Evolutionary conservation across 2,113 vertebrate species (phyloP), one percentile per base, ranked within the genome.

Genomic region (Catharus bicknelli): DNA sequence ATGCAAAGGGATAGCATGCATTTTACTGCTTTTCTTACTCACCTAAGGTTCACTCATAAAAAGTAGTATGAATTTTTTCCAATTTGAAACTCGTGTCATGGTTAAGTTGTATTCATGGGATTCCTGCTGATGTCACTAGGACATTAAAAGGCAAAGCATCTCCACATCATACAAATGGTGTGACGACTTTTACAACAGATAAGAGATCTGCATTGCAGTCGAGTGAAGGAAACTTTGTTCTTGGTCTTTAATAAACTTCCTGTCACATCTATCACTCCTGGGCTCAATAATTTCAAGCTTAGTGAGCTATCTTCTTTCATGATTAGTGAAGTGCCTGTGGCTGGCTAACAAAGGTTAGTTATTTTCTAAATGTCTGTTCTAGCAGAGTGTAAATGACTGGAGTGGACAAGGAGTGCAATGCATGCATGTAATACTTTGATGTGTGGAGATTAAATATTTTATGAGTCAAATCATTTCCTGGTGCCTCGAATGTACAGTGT

Each of bases 311-410:
- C 81, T 94, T 87, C 93, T 96, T 92, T 96, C 93, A 88, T 94
- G 90, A 95, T 89, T 91, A 90, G 94, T 70, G 72, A 93, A 91
- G 89, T 90, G 82, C 53, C 55, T 91, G 68, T 94, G 74, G 70
- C 75, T 86, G 82, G 55, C 29, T 93, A 94, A 91, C 82, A 93
- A 80, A 88, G 72, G 55, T 70, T 94, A 55, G 67, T 91, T 94
- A 91, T 95, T 94, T 95, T 91, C 87, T 89, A 92, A 95, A 95
- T 80, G 75, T 88, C 96, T 83, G 38, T 83, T 82, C 85, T 80
- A 93, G 84, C 42, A 70, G 74, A 43, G 59, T 70, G 63, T 74
- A 91, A 94, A 87, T 74, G 82, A 66, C 51, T 63, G 30, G 64
- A 77, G 75, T 87, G 85, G 67, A 63, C 55, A 91, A 87, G 50